Base-by-base conservation (phyloP, 2,888 invertebrate genomes). In the Ophion ventricosus region DNA sequence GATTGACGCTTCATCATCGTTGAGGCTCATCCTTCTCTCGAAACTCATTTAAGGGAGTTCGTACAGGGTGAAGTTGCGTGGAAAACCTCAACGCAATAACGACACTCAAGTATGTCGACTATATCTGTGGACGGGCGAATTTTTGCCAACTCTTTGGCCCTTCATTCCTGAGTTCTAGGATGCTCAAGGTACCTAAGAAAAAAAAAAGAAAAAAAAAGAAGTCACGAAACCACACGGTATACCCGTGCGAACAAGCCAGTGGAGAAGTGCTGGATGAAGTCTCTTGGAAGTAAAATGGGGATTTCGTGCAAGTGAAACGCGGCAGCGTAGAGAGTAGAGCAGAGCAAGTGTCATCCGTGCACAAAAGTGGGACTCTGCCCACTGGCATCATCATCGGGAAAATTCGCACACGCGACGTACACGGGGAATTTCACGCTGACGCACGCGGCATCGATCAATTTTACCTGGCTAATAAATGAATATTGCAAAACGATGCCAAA, bases 271-370 rank as follows among this genome's bases (percentile, higher is more conserved):
- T 59, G 78, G 70, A 80, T 78, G 76, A 85, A 80, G 84, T 80
- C 78, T 74, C 75, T 74, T 57, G 70, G 66, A 82, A 84, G 80
- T 82, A 76, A 85, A 85, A 83, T 78, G 76, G 77, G 77, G 81
- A 85, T 83, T 84, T 81, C 61, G 84, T 77, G 59, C 84, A 80
- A 85, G 86, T 85, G 85, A 40, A 64, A 54, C 66, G 56, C 67
- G 54, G 78, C 73, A 57, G 54, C 54, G 56, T 49, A 40, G 54
- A 40, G 54, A 79, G 70, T 73, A 79, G 75, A 75, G 67, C 59
- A 82, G 63, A 72, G 74, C 73, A 75, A 40, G 66, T 73, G 80
- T 73, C 64, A 72, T 81, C 81, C 79, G 25, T 29, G 17, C 67
- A 74, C 81, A 72, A 84, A 81, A 84, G 84, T 84, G 81, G 66